Evolutionary conservation across 2,797 vertebrate genomes (phyloP).

Genomic region (Anguilla megastoma): DNA sequence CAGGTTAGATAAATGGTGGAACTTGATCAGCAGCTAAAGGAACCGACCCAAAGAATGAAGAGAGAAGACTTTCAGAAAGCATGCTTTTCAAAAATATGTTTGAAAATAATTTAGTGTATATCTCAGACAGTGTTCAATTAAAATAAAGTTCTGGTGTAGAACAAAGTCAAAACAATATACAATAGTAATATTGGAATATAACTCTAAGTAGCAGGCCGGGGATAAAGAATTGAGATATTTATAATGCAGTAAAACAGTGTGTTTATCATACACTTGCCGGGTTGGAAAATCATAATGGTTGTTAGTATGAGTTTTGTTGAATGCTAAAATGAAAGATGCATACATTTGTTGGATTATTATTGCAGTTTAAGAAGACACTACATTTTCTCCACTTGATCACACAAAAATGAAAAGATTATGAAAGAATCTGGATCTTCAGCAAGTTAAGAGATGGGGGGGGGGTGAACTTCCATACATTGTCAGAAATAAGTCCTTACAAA

Average conservation of each 20-base stretch:
- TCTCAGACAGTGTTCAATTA: not conserved
- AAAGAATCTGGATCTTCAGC: not conserved
- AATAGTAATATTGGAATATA: not conserved
- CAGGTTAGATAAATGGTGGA: too few relatives aligned
- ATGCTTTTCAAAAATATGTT: slow-evolving; percentile 6
- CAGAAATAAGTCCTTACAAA: too few relatives aligned
- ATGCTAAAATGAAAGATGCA: not conserved
- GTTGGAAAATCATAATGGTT: not conserved
- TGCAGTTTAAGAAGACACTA: not conserved
- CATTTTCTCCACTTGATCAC: not conserved
- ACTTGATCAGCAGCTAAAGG: too few relatives aligned
- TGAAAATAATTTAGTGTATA: not conserved
- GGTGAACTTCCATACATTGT: too few relatives aligned
- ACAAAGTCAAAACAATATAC: not conserved
- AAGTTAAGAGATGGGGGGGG: not conserved
- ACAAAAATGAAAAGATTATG: not conserved
- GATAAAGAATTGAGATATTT: not conserved
- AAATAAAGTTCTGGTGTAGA: not conserved
- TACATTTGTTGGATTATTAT: not conserved
- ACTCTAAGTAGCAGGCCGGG: not conserved
- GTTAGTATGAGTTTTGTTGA: not conserved
- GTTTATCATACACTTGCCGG: not conserved
- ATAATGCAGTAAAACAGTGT: not conserved
- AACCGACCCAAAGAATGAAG: too few relatives aligned
- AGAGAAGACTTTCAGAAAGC: slow-evolving; percentile 21